Conservation (phyloP, 2,888 invertebrate species). For the Drosophila buzzatii region DNA sequence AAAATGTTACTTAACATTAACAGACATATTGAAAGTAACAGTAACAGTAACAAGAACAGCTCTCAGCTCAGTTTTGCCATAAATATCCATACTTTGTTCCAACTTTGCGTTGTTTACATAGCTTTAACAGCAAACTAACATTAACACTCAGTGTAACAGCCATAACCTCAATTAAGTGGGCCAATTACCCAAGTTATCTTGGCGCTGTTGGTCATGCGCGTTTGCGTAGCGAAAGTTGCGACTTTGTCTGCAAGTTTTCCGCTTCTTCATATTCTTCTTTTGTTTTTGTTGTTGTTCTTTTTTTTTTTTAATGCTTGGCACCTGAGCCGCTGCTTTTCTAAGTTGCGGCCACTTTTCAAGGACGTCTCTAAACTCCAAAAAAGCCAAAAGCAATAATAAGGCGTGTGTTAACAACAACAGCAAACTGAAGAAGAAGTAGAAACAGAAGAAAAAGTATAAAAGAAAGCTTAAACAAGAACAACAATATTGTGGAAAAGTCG, state of each 20-base stretch:
- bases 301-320: slow-evolving; percentile 41
- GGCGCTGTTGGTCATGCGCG: slow-evolving; percentile 14
- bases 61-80: background rate
- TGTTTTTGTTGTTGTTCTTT: background rate
- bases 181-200: slow-evolving; percentile 6
- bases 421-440: slow-evolving; percentile 7
- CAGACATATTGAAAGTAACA: background rate
- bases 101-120: background rate
- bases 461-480: slow-evolving; percentile 19
- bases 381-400: slow-evolving; percentile 60
- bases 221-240: slow-evolving; percentile 48
- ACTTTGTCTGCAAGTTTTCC: slow-evolving; percentile 31
- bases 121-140: background rate
- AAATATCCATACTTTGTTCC: background rate
- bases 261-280: background rate
- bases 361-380: slow-evolving; percentile 82
- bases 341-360: slow-evolving; percentile 79
- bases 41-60: background rate
- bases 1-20: no score
- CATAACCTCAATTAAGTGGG: slow-evolving; percentile 12
- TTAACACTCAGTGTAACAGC: background rate
- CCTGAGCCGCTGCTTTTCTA: slow-evolving; percentile 47
- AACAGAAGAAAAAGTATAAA: slow-evolving; percentile 14
- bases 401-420: slow-evolving; percentile 39
- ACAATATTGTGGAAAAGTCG: slow-evolving; percentile 59